These are phyloP conservation scores for Centropus bengalensis DNA, from an alignment of 2,113 vertebrate genomes.

Conservation along the genomic window DNA sequence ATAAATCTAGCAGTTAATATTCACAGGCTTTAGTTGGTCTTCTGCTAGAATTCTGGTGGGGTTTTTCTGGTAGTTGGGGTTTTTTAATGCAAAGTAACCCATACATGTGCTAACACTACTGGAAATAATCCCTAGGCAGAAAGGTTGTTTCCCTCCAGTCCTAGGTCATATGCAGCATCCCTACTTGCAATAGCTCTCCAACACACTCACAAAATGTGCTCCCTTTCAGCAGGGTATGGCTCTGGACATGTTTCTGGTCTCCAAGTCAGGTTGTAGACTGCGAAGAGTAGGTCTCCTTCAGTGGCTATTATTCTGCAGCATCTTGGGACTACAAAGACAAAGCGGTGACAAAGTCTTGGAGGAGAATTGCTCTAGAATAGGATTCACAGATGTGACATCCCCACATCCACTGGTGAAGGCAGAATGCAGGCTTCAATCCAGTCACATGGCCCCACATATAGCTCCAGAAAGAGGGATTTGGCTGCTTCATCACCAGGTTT, in stretches of 20 bases:
- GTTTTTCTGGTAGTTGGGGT: neutral
- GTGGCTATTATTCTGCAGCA: neutral
- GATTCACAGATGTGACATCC: neutral
- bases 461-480: constrained; percentile 1
- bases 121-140: neutral
- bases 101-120: neutral
- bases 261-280: neutral
- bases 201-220: neutral
- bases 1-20: neutral
- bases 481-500: neutral
- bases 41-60: neutral
- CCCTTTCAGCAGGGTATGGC: neutral
- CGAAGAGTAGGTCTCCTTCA: neutral
- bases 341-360: neutral
- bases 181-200: neutral
- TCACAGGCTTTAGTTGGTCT: neutral
- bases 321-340: neutral
- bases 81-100: neutral
- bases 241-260: neutral
- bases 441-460: no score
- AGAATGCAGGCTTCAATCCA: neutral
- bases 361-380: neutral
- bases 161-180: neutral
- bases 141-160: neutral
- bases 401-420: neutral